Base-by-base conservation (phyloP, 2,888 invertebrate species). In the Dynastes hyllus region DNA sequence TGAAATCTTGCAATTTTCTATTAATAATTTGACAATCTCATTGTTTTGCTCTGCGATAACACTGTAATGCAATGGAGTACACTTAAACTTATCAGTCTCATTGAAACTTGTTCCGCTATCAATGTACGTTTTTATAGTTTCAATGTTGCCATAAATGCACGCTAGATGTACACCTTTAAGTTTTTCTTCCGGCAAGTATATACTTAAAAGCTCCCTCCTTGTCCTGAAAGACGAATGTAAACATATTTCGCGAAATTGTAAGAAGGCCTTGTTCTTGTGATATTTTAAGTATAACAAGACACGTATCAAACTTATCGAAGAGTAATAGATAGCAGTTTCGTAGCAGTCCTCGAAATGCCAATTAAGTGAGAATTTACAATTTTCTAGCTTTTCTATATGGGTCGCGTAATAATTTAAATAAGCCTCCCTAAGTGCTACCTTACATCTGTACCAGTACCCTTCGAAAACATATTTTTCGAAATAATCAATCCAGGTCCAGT, bases 401-500 rank as follows among this genome's bases (percentile, higher is more conserved):
- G 53, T 16, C n/a, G 16, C 16, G 6, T 53, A 53, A n/a, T 16
- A 53, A 53, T 53, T 53, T n/a, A 53, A 53, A 3, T 53, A 53
- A 16, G 53, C 53, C 3, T 53, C n/a, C 16, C 11, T 45, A 45
- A 11, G 8, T 45, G 45, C 8, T 2, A 45, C 45, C 8, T 45
- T 45, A 45, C 45, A 45, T 45, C 45, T 32, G 11, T 2, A 45
- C 45, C 45, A 45, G 45, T 45, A 45, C 11, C 6, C 11, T 45
- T 45, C 45, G 45, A 45, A 45, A 8, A 2, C 8, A 45, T 16
- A 16, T 1, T 13, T 53, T 16, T 53, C 53, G 16, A 16, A 53
- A 53, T 53, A 53, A 53, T 53, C 16, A n/a, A 53, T 51, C 53
- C 53, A 53, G 53, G n/a, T 53, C 53, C 16, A 53, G n/a, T 53